A percentile compares a stretch with the other conserved stretches of the same genome.
Conservation (phyloP, 2,797 vertebrate species). For the Galagoides demidoff region DNA sequence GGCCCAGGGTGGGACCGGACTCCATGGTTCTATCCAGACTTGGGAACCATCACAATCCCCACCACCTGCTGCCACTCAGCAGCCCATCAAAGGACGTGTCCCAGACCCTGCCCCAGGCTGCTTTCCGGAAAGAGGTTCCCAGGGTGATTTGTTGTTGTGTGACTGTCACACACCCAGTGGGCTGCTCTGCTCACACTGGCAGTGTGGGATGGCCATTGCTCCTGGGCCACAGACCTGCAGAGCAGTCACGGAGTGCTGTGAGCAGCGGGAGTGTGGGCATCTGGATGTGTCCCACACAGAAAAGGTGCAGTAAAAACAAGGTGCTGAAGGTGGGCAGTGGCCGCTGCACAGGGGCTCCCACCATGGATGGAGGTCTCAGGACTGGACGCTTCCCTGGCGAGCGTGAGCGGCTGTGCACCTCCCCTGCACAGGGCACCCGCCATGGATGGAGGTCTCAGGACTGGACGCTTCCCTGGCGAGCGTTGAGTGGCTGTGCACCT, state of each 20-base stretch:
- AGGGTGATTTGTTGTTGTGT: neutral
- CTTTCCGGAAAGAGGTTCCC: neutral
- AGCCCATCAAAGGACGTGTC: too few relatives aligned
- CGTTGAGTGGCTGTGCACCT: too few relatives aligned
- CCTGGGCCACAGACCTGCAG: neutral
- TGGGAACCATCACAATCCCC: too few relatives aligned
- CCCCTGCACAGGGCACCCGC: too few relatives aligned
- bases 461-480: neutral
- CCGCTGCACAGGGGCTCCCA: neutral
- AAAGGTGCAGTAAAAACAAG: neutral
- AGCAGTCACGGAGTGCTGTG: too few relatives aligned
- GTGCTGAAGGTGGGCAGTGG: neutral
- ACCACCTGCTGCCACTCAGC: too few relatives aligned
- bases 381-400: neutral
- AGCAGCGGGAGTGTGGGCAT: neutral
- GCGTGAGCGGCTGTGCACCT: too few relatives aligned
- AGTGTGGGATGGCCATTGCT: neutral
- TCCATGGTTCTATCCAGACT: too few relatives aligned
- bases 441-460: neutral
- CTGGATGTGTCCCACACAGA: neutral
- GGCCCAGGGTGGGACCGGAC: too few relatives aligned
- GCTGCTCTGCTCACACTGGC: neutral
- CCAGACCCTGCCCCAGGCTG: too few relatives aligned
- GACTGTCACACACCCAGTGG: neutral
- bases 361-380: neutral